Evolutionary conservation across 2,113 vertebrate species (phyloP), one percentile per base, ranked within the genome.

Genomic region (Guaruba guarouba): DNA sequence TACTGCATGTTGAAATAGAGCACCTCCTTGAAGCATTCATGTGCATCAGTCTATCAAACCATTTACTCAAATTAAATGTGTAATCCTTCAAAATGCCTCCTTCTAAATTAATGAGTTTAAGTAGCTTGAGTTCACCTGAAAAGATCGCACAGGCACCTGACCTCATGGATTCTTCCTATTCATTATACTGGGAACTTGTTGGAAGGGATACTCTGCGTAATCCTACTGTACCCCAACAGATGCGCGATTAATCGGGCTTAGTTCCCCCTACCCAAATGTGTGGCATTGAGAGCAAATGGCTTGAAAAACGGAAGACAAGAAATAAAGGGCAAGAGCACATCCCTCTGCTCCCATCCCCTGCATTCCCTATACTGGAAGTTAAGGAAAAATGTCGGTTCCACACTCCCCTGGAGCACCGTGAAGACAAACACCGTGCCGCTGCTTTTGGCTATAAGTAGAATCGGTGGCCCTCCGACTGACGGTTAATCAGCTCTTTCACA

Each of bases 61-160:
- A 98, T 98, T 98, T 98, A 98, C 98, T 98, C 97, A 98, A 98
- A 98, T 98, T 98, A 98, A 98, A 98, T 97, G 97, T 98, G 98
- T 98, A 98, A 98, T 98, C 98, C 98, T 98, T 98, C 98, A 98
- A 97, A 98, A 98, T 98, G 97, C 98, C 97, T 98, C 98, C 98
- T 98, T 98, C 98, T 98, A 98, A 98, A 98, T 98, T 98, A 98
- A 98, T 98, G 98, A 98, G 98, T 98, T 98, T 98, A 98, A 98
- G 98, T 97, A 98, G 98, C 98, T 98, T 97, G 97, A 98, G 96
- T 98, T 98, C 98, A 98, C 98, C 98, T 98, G 98, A 98, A 98
- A 98, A 98, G 97, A 98, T 98, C 94, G 39, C 97, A 96, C 11
- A 7, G 97, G 97, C 97, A 98, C 98, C 98, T 98, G 97, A 98